Conservation (phyloP, 2,113 vertebrate species). For the Scolopax mira region DNA sequence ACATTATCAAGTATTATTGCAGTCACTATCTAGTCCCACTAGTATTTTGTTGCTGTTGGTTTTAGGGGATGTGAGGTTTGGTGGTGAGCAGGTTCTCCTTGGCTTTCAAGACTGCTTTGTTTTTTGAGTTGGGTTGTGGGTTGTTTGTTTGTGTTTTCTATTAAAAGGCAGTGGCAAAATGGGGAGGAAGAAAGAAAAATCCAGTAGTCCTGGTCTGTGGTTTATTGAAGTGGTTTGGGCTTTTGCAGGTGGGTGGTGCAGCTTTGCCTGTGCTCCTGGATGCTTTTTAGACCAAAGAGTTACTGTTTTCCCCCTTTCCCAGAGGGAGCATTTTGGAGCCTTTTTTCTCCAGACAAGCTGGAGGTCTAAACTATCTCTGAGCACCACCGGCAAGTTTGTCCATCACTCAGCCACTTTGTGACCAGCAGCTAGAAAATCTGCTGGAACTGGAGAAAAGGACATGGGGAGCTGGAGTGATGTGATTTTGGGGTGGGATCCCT, state of each 20-base stretch:
- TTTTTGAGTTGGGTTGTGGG: rapidly evolving
- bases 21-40: background rate
- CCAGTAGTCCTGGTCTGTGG: background rate
- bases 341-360: background rate
- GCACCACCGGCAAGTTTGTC: background rate
- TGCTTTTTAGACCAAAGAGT: background rate
- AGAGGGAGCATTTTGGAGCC: background rate
- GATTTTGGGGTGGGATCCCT: background rate
- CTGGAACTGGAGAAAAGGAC: background rate
- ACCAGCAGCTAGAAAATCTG: background rate
- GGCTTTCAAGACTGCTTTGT: background rate
- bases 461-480: background rate
- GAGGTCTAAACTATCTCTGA: background rate
- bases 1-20: background rate
- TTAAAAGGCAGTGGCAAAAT: background rate
- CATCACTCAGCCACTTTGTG: background rate
- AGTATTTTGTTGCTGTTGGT: background rate
- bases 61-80: background rate
- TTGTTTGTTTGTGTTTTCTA: background rate
- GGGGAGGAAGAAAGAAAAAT: background rate
- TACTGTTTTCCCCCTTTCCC: background rate
- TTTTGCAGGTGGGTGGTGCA: background rate
- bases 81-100: background rate
- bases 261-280: background rate
- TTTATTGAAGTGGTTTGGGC: background rate